Percentiles rank a stretch among this genome's conserved stretches.
Conservation (phyloP, 2,113 vertebrate genomes). For the zebrafish (Danio rerio) region DNA sequence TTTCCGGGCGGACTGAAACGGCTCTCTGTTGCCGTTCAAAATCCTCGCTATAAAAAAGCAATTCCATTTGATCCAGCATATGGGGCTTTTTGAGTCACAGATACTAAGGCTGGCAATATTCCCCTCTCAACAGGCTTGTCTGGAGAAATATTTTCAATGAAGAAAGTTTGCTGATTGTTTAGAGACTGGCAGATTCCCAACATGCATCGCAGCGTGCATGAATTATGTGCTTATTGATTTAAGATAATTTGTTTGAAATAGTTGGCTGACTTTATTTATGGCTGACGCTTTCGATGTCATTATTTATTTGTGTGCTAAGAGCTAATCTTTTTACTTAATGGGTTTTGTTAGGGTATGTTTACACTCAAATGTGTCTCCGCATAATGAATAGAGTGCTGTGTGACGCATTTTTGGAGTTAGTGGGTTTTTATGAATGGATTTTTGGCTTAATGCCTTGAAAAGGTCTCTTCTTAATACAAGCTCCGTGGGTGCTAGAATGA, state of each 20-base stretch:
- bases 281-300: not conserved
- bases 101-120: not conserved
- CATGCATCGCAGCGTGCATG: not conserved
- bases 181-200: not conserved
- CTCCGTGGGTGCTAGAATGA: too few relatives aligned
- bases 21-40: not conserved
- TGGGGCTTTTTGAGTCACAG: not conserved
- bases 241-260: not conserved
- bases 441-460: too few relatives aligned
- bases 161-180: not conserved
- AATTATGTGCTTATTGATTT: not conserved
- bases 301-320: not conserved
- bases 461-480: too few relatives aligned
- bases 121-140: not conserved
- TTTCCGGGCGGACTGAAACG: not conserved
- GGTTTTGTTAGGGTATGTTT: not conserved
- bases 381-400: not conserved
- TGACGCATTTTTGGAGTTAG: too few relatives aligned
- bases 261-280: not conserved
- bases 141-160: not conserved
- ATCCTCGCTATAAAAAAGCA: conserved; percentile 5
- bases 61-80: conserved; percentile 7
- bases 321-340: not conserved
- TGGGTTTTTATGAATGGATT: too few relatives aligned
- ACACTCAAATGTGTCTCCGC: not conserved